phyloP scores from a whole-genome alignment of 30 jellyfish, hydroid and myxozoan species.

The Chrysaora quinquecirrha region DNA sequence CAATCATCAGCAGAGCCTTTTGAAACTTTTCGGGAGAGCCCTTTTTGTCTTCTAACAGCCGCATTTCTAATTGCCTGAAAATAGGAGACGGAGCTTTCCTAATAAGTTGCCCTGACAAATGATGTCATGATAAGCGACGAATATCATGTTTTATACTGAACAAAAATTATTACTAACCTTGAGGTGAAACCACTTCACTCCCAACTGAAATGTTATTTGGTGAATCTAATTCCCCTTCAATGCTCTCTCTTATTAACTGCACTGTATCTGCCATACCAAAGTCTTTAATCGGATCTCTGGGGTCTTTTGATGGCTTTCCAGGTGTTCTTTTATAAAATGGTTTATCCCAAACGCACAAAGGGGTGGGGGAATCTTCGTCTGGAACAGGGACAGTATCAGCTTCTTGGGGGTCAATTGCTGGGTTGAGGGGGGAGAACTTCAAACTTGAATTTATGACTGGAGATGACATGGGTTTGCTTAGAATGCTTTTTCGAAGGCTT shows the following conservation, averaged over 20 bases:
- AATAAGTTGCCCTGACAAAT: too few species aligned
- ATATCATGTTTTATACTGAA: too few species aligned
- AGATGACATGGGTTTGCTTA: conserved; percentile 15
- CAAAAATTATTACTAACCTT: too few species aligned
- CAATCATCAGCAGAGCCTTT: too few species aligned
- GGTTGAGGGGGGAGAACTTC: not conserved
- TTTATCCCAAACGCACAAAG: conserved; percentile 16
- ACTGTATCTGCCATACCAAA: not conserved
- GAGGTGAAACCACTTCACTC: too few species aligned
- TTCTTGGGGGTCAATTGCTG: not conserved
- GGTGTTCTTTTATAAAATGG: conserved; percentile 43
- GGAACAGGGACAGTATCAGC: not conserved
- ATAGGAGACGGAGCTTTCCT: too few species aligned
- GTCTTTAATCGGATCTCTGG: not conserved
- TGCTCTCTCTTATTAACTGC: not conserved
- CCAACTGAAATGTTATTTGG: too few species aligned
- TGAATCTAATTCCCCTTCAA: not conserved
- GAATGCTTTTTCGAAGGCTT: conserved; percentile 57
- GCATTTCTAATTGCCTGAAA: too few species aligned
- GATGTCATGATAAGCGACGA: too few species aligned
- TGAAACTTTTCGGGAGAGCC: too few species aligned
- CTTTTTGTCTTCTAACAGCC: too few species aligned
- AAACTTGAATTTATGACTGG: not conserved
- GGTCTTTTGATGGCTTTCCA: conserved; percentile 12
- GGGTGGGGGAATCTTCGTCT: not conserved